phyloP scores from a whole-genome alignment of 2,888 invertebrate genomes.

The Phyllotreta striolata region DNA sequence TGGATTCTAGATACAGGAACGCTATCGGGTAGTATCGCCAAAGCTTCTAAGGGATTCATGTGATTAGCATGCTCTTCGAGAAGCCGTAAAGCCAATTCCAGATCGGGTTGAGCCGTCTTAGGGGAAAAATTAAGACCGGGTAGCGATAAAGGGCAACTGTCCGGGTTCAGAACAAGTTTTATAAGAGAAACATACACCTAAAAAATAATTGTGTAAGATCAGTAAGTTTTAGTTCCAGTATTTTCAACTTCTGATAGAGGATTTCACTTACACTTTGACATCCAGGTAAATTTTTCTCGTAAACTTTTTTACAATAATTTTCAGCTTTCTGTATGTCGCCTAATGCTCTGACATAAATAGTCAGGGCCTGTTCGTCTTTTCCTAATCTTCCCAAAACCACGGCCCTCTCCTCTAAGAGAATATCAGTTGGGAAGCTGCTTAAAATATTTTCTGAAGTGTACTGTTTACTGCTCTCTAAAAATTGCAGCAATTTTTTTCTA shows the following conservation, averaged over 20 bases:
- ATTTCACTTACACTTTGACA: constrained; percentile 48
- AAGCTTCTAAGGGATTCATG: constrained; percentile 82
- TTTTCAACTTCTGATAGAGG: too few species aligned
- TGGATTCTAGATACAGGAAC: constrained; percentile 80
- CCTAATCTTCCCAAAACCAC: constrained; percentile 91
- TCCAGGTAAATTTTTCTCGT: constrained; percentile 55
- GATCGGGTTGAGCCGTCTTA: constrained; percentile 74
- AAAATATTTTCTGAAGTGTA: constrained; percentile 90
- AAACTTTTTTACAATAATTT: constrained; percentile 82
- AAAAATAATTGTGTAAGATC: constrained; percentile 31
- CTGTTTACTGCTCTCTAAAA: constrained; percentile 80
- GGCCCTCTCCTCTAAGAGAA: constrained; percentile 91
- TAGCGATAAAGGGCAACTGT: constrained; percentile 51
- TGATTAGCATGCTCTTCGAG: constrained; percentile 84
- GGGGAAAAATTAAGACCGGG: constrained; percentile 63
- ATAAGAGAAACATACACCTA: constrained; percentile 59
- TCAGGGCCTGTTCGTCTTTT: constrained; percentile 90
- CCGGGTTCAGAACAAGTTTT: constrained; percentile 57
- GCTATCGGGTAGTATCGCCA: constrained; percentile 81
- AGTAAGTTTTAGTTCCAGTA: background rate
- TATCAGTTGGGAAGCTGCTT: constrained; percentile 84
- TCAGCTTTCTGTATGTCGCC: constrained; percentile 85
- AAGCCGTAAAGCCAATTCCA: constrained; percentile 80
- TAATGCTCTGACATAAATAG: constrained; percentile 89
- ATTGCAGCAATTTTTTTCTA: constrained; percentile 73